A percentile compares a stretch with the other conserved stretches of the same genome.
Evolutionary conservation across 2,888 invertebrate species (phyloP).

Genomic region (Apomyelois bistriatella): DNA sequence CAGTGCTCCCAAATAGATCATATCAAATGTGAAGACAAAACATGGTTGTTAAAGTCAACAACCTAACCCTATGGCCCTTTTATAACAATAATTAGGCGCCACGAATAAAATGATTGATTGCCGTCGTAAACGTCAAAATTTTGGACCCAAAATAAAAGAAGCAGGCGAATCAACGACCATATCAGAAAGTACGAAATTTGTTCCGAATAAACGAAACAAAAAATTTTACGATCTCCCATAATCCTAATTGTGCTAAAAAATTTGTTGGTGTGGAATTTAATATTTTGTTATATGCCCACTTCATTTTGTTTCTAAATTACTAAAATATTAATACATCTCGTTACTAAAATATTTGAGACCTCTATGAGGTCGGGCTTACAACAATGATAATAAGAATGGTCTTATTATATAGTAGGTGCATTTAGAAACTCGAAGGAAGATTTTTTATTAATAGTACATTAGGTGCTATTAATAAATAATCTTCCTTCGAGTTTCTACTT

Average conservation of each 20-base stretch:
- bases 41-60: slow-evolving; percentile 39
- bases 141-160: slow-evolving; percentile 46
- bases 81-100: slow-evolving; percentile 57
- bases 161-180: slow-evolving; percentile 39
- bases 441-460: too few species aligned
- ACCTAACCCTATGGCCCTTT: slow-evolving; percentile 38
- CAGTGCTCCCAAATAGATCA: too few species aligned
- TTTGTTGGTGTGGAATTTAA: slow-evolving; percentile 7
- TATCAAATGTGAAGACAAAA: too few species aligned
- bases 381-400: too few species aligned
- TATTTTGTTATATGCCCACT: not conserved
- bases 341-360: not conserved
- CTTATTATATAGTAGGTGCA: too few species aligned
- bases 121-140: slow-evolving; percentile 55
- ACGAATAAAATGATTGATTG: slow-evolving; percentile 51
- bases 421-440: too few species aligned
- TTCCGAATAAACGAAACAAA: slow-evolving; percentile 39
- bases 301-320: not conserved
- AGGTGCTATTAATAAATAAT: too few species aligned
- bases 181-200: slow-evolving; percentile 34
- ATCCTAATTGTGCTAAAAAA: slow-evolving; percentile 29
- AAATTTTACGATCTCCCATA: slow-evolving; percentile 30
- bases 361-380: too few species aligned
- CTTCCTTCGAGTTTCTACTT: too few species aligned
- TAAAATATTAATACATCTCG: not conserved